Evolutionary conservation across 1,140 invertebrate species (phyloP).

Genomic region (Brachionus manjavacas): DNA sequence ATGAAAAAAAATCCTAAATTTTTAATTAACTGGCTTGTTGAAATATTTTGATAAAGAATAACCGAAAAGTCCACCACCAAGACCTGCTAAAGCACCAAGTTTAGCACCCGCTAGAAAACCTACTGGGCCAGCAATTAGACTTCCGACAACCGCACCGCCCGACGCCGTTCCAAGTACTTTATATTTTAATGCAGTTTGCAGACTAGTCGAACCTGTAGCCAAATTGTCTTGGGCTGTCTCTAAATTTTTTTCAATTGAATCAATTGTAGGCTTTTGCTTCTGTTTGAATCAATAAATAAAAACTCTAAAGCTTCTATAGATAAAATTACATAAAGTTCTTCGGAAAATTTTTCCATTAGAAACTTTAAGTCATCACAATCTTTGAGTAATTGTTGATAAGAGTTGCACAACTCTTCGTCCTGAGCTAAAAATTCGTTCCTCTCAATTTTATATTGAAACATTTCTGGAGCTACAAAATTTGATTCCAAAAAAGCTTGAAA

Average conservation of each 20-base stretch:
- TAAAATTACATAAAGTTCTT: slow-evolving; percentile 30
- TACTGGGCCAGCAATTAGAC: background rate
- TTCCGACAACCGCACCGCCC: slow-evolving; percentile 4
- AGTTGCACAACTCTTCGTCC: slow-evolving; percentile 37
- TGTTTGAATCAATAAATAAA: background rate
- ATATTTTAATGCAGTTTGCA: background rate
- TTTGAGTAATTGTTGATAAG: slow-evolving; percentile 31
- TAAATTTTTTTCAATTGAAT: slow-evolving; percentile 30
- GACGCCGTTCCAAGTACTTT: slow-evolving; percentile 1
- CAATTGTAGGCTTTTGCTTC: slow-evolving; percentile 41
- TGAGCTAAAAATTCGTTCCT: slow-evolving; percentile 26
- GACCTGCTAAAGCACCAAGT: slow-evolving; percentile 19
- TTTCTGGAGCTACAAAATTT: background rate
- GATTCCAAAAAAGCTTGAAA: slow-evolving; percentile 21
- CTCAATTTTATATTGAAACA: slow-evolving; percentile 25
- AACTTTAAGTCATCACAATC: slow-evolving; percentile 32
- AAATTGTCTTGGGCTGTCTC: background rate
- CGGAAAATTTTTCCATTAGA: slow-evolving; percentile 30
- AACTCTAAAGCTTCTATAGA: background rate
- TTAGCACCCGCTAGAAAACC: slow-evolving; percentile 20
- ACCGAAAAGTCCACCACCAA: slow-evolving; percentile 19
- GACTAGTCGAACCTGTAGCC: background rate
- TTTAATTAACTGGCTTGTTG: slow-evolving; percentile 6
- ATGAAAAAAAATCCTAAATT: background rate
- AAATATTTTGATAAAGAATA: slow-evolving; percentile 1